Conservation (phyloP, 2,888 invertebrate species). For the Strigamia crassipes region DNA sequence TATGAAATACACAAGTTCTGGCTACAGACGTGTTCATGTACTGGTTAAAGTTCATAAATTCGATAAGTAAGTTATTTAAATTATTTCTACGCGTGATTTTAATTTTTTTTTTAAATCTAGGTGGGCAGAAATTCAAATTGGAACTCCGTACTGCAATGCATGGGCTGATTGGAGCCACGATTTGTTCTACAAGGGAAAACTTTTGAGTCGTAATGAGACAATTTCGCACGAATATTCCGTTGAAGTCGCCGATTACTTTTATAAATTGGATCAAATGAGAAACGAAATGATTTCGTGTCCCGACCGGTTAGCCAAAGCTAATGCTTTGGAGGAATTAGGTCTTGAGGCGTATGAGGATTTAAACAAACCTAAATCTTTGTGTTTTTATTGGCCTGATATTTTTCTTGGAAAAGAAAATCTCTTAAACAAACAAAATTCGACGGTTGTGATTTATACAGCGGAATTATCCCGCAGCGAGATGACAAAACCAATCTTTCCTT, state of each 20-base stretch:
- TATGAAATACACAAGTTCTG: not conserved
- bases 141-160: slow-evolving; percentile 20
- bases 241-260: slow-evolving; percentile 11
- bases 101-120: not conserved
- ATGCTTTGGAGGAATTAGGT: not conserved
- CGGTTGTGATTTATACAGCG: no score
- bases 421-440: no score
- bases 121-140: slow-evolving; percentile 41
- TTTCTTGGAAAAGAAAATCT: not conserved
- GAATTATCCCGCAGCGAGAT: no score
- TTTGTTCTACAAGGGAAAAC: slow-evolving; percentile 30
- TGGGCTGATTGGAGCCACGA: slow-evolving; percentile 45
- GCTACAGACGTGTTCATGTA: slow-evolving; percentile 25
- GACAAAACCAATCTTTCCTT: no score
- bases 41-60: slow-evolving; percentile 1
- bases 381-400: slow-evolving; percentile 36
- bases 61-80: not conserved
- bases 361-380: not conserved
- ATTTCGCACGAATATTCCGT: not conserved
- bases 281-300: not conserved
- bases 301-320: not conserved
- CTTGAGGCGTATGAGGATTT: not conserved
- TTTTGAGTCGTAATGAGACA: not conserved
- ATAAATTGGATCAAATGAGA: not conserved
- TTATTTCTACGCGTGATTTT: not conserved